Conservation (phyloP, 1,140 invertebrate genomes). For the Trinorchestia longiramus region DNA sequence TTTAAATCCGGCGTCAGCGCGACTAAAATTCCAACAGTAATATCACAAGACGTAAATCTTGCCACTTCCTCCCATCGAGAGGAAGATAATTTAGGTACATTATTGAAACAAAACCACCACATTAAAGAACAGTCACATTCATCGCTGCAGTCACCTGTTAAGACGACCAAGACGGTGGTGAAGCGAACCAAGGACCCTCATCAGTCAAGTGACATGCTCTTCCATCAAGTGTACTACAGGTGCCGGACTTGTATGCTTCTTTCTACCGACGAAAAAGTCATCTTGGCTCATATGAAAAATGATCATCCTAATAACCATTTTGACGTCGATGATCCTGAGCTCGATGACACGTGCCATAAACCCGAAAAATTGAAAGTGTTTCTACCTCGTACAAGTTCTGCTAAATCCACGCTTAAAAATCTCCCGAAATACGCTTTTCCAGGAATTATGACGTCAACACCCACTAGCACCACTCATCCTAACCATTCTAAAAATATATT, state of each 20-base stretch:
- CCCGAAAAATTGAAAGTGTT: background rate
- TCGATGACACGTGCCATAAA: background rate
- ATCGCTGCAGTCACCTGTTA: background rate
- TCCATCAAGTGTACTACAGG: slow-evolving; percentile 15
- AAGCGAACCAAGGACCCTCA: background rate
- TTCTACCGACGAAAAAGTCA: background rate
- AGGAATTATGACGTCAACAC: background rate
- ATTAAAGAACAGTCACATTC: background rate
- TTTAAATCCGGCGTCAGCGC: background rate
- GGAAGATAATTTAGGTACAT: background rate
- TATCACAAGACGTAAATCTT: slow-evolving; percentile 11
- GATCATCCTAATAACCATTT: background rate
- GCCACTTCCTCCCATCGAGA: background rate
- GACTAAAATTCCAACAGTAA: slow-evolving; percentile 13
- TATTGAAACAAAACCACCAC: background rate
- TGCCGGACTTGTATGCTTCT: background rate
- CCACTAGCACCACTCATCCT: background rate
- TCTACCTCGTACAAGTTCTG: background rate
- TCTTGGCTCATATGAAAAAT: background rate
- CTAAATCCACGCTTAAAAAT: background rate
- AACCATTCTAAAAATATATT: background rate
- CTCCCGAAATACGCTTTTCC: background rate
- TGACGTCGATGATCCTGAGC: background rate
- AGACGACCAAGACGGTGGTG: background rate
- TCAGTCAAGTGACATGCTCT: slow-evolving; percentile 5